These are phyloP conservation scores for Chanos chanos DNA, from an alignment of 2,797 vertebrate species.

Conservation along the genomic window DNA sequence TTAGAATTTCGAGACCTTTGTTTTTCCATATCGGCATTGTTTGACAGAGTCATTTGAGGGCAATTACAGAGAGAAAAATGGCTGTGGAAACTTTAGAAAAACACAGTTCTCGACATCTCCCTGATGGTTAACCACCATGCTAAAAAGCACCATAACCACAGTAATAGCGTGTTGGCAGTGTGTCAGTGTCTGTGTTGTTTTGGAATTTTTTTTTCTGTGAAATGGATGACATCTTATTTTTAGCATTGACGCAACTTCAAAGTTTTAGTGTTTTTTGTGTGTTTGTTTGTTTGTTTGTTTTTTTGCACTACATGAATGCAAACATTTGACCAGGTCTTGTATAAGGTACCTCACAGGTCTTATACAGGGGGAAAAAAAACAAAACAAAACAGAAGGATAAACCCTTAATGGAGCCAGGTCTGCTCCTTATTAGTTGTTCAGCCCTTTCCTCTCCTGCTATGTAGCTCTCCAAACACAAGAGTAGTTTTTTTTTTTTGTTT, in stretches of 20 bases:
- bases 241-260: constrained; percentile 38
- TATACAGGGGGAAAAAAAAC: constrained; percentile 23
- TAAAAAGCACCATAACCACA: constrained; percentile 2
- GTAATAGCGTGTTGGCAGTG: constrained; percentile 28
- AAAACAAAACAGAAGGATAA: constrained; percentile 22
- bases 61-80: constrained; percentile 14
- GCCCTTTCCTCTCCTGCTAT: constrained; percentile 50
- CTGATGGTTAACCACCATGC: constrained; percentile 16
- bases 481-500: constrained; percentile 52
- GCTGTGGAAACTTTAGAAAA: neutral
- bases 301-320: constrained; percentile 44
- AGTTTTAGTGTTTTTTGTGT: constrained; percentile 38
- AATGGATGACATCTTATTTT: constrained; percentile 30
- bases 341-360: constrained; percentile 13
- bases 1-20: no score
- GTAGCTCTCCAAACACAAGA: constrained; percentile 43
- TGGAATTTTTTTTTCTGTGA: constrained; percentile 40
- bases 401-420: constrained; percentile 15
- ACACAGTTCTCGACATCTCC: neutral
- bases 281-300: no score
- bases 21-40: no score
- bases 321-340: neutral
- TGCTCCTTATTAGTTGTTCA: constrained; percentile 20
- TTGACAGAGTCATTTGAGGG: neutral
- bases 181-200: constrained; percentile 34